Conservation (phyloP, 1,140 invertebrate species). For the Lepidurus packardi region DNA sequence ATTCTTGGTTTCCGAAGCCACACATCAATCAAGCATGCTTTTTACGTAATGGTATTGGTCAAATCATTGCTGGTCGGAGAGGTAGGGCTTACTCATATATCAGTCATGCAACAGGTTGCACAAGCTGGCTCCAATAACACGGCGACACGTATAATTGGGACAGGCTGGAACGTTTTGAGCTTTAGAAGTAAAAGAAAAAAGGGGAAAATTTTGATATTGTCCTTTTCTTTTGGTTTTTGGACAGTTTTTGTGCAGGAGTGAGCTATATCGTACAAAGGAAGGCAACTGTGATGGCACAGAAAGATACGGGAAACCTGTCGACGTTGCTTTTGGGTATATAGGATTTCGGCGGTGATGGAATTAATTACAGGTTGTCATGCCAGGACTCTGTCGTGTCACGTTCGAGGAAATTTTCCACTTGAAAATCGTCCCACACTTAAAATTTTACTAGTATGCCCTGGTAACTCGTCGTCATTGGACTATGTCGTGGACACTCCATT, state of each 20-base stretch:
- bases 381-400: not conserved
- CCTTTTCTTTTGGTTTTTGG: not conserved
- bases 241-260: not conserved
- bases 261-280: conserved; percentile 8
- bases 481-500: conserved; percentile 13
- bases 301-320: not conserved
- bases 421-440: not conserved
- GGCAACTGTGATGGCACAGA: not conserved
- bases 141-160: too few species aligned
- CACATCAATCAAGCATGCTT: not conserved
- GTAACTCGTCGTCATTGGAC: not conserved
- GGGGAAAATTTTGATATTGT: not conserved
- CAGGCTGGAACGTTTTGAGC: not conserved
- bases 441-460: not conserved
- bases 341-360: not conserved
- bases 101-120: too few species aligned
- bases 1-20: not conserved
- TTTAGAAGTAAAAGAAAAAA: not conserved
- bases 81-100: too few species aligned
- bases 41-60: too few species aligned
- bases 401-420: not conserved
- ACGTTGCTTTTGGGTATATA: not conserved
- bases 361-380: not conserved
- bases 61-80: too few species aligned
- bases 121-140: too few species aligned